Conservation (phyloP, 1,140 invertebrate genomes). For the Trichogramma pretiosum region DNA sequence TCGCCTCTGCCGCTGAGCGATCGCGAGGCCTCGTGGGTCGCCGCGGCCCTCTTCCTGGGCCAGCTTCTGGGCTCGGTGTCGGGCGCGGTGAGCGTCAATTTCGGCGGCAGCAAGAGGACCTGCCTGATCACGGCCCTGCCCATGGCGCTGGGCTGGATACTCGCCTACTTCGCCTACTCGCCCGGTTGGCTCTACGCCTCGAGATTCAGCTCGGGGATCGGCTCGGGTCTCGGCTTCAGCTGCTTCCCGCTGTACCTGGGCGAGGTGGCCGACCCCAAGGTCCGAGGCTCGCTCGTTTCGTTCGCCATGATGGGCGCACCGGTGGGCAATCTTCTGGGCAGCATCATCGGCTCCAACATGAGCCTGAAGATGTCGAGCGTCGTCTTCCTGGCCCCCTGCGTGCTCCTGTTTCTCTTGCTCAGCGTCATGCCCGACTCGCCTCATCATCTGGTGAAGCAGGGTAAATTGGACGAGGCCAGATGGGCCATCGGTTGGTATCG, state of each 20-base stretch:
- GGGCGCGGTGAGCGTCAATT: constrained; percentile 37
- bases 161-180: constrained; percentile 31
- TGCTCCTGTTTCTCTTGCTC: constrained; percentile 56
- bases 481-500: constrained; percentile 30
- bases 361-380: constrained; percentile 49
- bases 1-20: constrained; percentile 47
- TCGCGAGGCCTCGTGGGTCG: constrained; percentile 58
- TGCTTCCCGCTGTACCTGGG: constrained; percentile 58
- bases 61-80: constrained; percentile 38
- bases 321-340: constrained; percentile 63
- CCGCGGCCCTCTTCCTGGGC: constrained; percentile 48
- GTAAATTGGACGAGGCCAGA: constrained; percentile 50
- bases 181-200: constrained; percentile 47
- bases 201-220: constrained; percentile 51
- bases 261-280: constrained; percentile 55
- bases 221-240: constrained; percentile 58
- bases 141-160: constrained; percentile 56
- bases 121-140: constrained; percentile 53
- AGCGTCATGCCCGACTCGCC: constrained; percentile 64
- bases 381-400: constrained; percentile 57
- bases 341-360: constrained; percentile 54
- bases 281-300: constrained; percentile 56
- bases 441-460: constrained; percentile 52
- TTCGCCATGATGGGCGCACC: constrained; percentile 45
- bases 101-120: constrained; percentile 57